Evolutionary conservation across 2,113 vertebrate species (phyloP), one percentile per base, ranked within the genome.

Genomic region (Notiomystis cincta): DNA sequence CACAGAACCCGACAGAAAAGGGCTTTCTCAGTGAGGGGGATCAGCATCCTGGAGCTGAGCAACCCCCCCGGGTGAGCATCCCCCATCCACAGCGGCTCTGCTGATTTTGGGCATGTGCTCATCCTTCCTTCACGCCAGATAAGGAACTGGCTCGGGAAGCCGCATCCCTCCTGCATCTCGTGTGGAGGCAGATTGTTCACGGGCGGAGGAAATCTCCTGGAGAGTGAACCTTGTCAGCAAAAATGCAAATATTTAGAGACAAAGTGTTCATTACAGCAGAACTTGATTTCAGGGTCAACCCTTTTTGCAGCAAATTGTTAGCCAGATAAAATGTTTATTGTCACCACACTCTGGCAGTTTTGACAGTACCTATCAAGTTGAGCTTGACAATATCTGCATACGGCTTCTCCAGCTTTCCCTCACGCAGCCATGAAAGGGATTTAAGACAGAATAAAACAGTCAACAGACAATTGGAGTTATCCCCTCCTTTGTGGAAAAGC

Each of bases 161-260:
- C 1, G 3, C 73, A 77, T 81, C 77, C 92, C n/a, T 82, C 57
- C 94, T 95, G 87, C 37, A 16, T 78, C 92, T 82, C 35, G 0
- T 91, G 73, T 38, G 71, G 13, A 95, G 88, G 94, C 96, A 96
- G 94, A 95, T 95, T 97, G 96, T 91, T 96, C 87, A 95, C n/a
- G 89, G 92, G 82, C 20, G 42, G 56, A 71, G 86, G 72, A 87
- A 95, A 95, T 75, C 92, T 92, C 94, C 91, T 93, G 89, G 95
- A 96, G 95, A 95, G 85, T 84, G 95, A 97, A 96, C 95, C 97
- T 97, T 96, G 95, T 96, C 96, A 96, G 93, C 96, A 91, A 82
- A 95, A 91, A 97, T 96, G 97, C 95, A 97, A 98, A 97, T 98
- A 95, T 97, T 97, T 97, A 93, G 95, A 92, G 94, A 87, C 94